phyloP scores from a whole-genome alignment of 2,797 vertebrate genomes.

The Trachops cirrhosus region DNA sequence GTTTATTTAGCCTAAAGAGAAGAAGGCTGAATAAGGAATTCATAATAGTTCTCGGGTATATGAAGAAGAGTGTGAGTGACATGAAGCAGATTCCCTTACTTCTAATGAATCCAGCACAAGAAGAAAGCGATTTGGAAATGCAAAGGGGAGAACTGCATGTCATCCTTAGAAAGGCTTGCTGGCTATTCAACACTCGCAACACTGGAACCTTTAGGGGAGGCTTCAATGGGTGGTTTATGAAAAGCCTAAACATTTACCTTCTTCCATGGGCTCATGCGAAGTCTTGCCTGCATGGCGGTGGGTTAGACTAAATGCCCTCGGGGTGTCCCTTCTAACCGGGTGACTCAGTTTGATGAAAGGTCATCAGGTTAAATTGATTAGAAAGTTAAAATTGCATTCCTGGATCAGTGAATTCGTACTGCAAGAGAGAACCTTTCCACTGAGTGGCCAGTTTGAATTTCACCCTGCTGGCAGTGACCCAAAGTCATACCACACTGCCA shows the following conservation, averaged over 20 bases:
- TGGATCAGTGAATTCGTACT: slow-evolving; percentile 7
- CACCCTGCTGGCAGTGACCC: background rate
- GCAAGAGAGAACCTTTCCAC: slow-evolving; percentile 23
- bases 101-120: slow-evolving; percentile 36
- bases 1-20: slow-evolving; percentile 72
- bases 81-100: slow-evolving; percentile 36
- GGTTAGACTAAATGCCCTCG: background rate
- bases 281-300: background rate
- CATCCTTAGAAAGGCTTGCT: background rate
- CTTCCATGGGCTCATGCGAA: background rate
- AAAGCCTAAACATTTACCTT: background rate
- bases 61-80: slow-evolving; percentile 49
- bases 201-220: background rate
- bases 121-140: background rate
- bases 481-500: background rate
- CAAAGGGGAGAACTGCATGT: background rate
- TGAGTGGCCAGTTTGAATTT: slow-evolving; percentile 33
- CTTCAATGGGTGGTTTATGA: background rate
- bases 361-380: slow-evolving; percentile 33
- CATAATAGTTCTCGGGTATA: slow-evolving; percentile 51
- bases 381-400: background rate
- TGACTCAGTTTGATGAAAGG: slow-evolving; percentile 18
- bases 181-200: background rate
- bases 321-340: background rate
- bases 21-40: slow-evolving; percentile 60